These are phyloP conservation scores for Halcyon chelicuti DNA, from an alignment of 2,797 vertebrate species.

Conservation along the genomic window DNA sequence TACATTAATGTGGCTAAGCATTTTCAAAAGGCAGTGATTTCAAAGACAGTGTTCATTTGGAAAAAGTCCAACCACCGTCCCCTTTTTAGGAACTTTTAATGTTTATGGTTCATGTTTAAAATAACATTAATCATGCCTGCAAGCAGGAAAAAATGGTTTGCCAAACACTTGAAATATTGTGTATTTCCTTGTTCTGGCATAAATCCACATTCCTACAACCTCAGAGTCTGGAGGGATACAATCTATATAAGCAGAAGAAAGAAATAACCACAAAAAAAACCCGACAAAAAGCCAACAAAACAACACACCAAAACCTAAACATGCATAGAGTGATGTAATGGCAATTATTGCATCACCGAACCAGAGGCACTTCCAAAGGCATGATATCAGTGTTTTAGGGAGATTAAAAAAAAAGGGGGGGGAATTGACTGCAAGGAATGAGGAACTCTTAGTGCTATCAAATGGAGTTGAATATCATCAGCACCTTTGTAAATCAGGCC, in stretches of 20 bases:
- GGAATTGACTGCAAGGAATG: fast-evolving
- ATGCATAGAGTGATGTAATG: not conserved
- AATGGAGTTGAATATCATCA: fast-evolving
- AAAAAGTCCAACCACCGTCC: not conserved
- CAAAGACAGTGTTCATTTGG: not conserved
- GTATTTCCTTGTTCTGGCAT: not conserved
- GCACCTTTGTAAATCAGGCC: not conserved
- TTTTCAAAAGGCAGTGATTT: not conserved
- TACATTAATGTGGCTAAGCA: not conserved
- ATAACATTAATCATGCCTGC: not conserved
- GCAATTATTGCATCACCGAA: not conserved
- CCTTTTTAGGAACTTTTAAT: not conserved
- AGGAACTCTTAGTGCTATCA: not conserved
- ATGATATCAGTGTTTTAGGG: not conserved
- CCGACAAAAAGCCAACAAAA: no score
- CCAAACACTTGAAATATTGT: not conserved
- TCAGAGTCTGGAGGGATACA: not conserved
- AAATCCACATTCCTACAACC: not conserved
- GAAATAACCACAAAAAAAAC: not conserved
- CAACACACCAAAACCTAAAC: no score
- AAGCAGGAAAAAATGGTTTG: not conserved
- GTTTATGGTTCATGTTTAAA: not conserved
- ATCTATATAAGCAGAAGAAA: not conserved
- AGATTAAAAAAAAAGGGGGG: not conserved
- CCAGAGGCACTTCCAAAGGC: not conserved